Percentiles rank a stretch among this genome's conserved stretches.
phyloP scores from a whole-genome alignment of 1,140 invertebrate genomes.

The Drosophila eugracilis region DNA sequence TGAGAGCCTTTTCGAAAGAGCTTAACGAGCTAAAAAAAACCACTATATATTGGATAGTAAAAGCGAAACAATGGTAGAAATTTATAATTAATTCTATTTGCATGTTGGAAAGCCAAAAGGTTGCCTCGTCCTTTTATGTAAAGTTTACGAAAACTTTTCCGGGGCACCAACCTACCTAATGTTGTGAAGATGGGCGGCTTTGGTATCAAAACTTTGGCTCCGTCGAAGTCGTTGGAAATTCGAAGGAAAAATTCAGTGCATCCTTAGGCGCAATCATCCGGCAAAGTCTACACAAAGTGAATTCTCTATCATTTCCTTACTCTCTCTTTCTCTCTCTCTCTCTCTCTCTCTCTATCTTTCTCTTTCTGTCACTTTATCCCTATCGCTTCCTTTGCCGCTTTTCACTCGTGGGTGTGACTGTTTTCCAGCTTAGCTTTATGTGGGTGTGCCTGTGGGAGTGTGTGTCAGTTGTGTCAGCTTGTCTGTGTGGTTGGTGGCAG shows the following conservation, averaged over 20 bases:
- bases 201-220: slow-evolving; percentile 26
- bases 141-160: slow-evolving; percentile 34
- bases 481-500: slow-evolving; percentile 15
- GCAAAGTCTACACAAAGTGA: slow-evolving; percentile 35
- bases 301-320: background rate
- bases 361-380: background rate
- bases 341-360: background rate
- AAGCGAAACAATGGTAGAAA: slow-evolving; percentile 27
- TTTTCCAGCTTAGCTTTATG: slow-evolving; percentile 16
- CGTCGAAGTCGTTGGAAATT: background rate
- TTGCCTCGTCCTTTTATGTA: slow-evolving; percentile 13
- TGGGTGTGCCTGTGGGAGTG: slow-evolving; percentile 7
- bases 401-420: slow-evolving; percentile 16
- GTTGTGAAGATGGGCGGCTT: background rate
- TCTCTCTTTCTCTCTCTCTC: background rate
- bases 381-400: background rate
- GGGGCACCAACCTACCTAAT: slow-evolving; percentile 13
- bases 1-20: slow-evolving; percentile 2
- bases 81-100: slow-evolving; percentile 41
- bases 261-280: slow-evolving; percentile 34
- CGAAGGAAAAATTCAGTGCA: slow-evolving; percentile 18
- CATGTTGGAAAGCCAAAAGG: slow-evolving; percentile 16
- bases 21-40: background rate
- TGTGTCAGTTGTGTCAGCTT: slow-evolving; percentile 21
- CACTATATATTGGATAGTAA: slow-evolving; percentile 26